A percentile compares a stretch with the other conserved stretches of the same genome.
phyloP scores from a whole-genome alignment of 2,797 vertebrate genomes.

The Bovichtus variegatus region DNA sequence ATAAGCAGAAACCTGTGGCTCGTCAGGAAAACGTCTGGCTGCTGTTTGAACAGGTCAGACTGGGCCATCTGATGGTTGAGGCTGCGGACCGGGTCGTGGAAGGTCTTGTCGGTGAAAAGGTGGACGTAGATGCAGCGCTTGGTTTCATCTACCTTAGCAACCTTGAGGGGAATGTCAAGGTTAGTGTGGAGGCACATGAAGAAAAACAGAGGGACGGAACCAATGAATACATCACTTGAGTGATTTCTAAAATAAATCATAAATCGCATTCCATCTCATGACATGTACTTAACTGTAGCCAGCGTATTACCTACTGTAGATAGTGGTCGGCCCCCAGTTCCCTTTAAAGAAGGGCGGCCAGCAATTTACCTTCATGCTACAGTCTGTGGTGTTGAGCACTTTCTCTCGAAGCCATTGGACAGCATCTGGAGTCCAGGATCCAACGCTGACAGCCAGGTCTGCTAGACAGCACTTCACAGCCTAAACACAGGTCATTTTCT shows the following conservation, averaged over 20 bases:
- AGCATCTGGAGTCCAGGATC: conserved; percentile 95
- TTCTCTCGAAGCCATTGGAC: conserved; percentile 94
- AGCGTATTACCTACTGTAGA: too few species aligned
- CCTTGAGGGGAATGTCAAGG: conserved; percentile 74
- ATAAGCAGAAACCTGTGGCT: conserved; percentile 82
- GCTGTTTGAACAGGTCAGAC: conserved; percentile 92
- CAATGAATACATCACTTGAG: background rate
- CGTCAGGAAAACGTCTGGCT: conserved; percentile 89
- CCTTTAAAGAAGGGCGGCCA: background rate
- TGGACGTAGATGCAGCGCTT: conserved; percentile 88
- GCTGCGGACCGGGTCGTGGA: conserved; percentile 87
- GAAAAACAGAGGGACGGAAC: background rate
- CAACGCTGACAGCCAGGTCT: conserved; percentile 89
- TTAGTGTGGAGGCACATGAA: background rate
- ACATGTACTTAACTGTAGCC: too few species aligned
- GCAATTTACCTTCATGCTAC: conserved; percentile 87
- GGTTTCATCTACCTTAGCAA: conserved; percentile 89
- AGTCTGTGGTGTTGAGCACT: conserved; percentile 90
- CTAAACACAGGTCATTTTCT: conserved; percentile 76
- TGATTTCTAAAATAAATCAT: conserved; percentile 1
- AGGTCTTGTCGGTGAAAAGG: conserved; percentile 92
- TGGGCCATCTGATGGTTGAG: conserved; percentile 92
- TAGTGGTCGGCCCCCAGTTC: too few species aligned
- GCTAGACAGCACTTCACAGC: conserved; percentile 92
- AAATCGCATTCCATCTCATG: background rate